Evolutionary conservation across 1,140 invertebrate species (phyloP), one percentile per base, ranked within the genome.

Genomic region (Acyrthosiphon pisum): DNA sequence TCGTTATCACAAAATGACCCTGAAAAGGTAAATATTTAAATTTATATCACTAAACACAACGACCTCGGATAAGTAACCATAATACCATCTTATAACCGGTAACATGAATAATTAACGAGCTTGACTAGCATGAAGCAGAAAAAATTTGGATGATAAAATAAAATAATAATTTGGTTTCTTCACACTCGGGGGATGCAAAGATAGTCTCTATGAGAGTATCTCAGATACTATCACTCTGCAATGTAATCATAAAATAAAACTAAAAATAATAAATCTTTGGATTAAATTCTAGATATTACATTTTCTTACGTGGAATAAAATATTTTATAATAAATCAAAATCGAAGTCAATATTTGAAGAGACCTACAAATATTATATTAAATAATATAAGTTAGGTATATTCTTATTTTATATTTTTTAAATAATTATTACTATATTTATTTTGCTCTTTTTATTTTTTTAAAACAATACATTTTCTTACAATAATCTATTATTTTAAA

Each of bases 1-100:
- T 56, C 91, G 7, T 23, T 93, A 41, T 56, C 91, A 44, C 81
- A 93, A 53, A 93, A 83, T 26, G 91, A 93, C 22, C 6, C 37
- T 0, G 91, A 93, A 41, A 93, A 93, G 91, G 91, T 93, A 93
- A 9, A 76, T 18, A n/a, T 76, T n/a, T 35, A 76, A 76, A 76
- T 76, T 76, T 3, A n/a, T 76, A 76, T n/a, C n/a, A 76, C 60
- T 30, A n/a, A 68, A 68, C 30, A n/a, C 30, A 11, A 30, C 11
- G 14, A n/a, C 4, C 11, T n/a, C 11, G 14, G 30, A 60, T 68
- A 14, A 6, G 26, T 68, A 68, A n/a, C 60, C 11, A 68, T 68
- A 68, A 68, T n/a, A 68, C 60, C 30, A 68, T 68, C 11, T n/a
- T 30, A 68, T 68, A 4, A 30, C 20, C 30, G 9, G 60, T 14